Evolutionary conservation across 1,140 invertebrate genomes (phyloP).

Genomic region (Harpegnathos saltator): DNA sequence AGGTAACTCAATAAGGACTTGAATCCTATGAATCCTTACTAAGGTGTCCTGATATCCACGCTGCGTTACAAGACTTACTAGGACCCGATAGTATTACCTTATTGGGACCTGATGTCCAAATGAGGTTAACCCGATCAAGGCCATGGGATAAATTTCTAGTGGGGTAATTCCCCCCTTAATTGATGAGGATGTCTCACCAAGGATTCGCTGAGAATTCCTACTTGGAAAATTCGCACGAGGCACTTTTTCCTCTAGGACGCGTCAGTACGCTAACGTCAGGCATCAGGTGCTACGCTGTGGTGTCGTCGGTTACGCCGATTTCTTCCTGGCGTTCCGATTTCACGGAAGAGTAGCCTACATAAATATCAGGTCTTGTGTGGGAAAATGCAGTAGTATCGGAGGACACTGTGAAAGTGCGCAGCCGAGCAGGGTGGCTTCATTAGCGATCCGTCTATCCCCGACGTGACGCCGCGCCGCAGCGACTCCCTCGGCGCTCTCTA

Average conservation of each 20-base stretch:
- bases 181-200: no score
- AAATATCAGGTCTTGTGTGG: conserved; percentile 43
- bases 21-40: no score
- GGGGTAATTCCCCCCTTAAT: no score
- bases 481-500: conserved; percentile 53
- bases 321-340: conserved; percentile 43
- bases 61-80: no score
- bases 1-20: no score
- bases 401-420: neutral
- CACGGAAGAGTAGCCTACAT: conserved; percentile 42
- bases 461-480: conserved; percentile 55
- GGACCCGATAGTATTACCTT: no score
- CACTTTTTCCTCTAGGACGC: neutral
- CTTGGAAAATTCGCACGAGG: no score
- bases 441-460: conserved; percentile 74
- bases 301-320: neutral
- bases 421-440: conserved; percentile 69
- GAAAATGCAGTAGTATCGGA: conserved; percentile 7
- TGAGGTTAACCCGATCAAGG: no score
- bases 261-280: neutral
- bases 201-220: no score
- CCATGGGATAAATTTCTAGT: no score
- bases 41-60: no score
- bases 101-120: no score
- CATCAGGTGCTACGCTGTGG: conserved; percentile 22